Conservation (phyloP, 1,140 invertebrate species). For the Lineus longissimus region DNA sequence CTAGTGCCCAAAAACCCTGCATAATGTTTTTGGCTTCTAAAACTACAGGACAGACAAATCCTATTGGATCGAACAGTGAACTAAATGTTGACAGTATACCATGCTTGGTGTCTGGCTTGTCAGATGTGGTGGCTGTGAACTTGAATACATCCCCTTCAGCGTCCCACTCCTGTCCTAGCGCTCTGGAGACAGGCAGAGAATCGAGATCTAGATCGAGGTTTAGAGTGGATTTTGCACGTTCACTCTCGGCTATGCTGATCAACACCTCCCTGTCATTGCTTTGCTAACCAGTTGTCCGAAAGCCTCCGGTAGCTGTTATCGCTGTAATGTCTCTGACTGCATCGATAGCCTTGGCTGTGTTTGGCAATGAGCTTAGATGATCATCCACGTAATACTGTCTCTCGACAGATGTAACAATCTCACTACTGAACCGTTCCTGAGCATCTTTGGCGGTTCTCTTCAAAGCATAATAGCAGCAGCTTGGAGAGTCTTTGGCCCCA, state of each 20-base stretch:
- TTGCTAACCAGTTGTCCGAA: conserved; percentile 14
- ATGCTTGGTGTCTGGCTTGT: conserved; percentile 19
- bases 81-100: conserved; percentile 25
- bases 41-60: not conserved
- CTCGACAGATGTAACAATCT: not conserved
- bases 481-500: conserved; percentile 22
- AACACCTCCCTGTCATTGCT: conserved; percentile 11
- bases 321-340: not conserved
- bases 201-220: conserved; percentile 3
- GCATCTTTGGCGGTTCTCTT: conserved; percentile 16
- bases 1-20: not conserved
- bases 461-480: conserved; percentile 19
- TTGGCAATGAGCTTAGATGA: conserved; percentile 10
- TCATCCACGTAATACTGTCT: conserved; percentile 25
- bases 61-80: conserved; percentile 18
- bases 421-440: not conserved
- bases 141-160: conserved; percentile 27
- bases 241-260: conserved; percentile 6
- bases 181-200: conserved; percentile 3
- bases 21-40: not conserved
- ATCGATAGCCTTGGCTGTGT: conserved; percentile 7
- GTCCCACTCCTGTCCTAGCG: conserved; percentile 16
- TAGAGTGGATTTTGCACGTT: conserved; percentile 3
- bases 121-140: conserved; percentile 19
- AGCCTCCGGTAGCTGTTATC: conserved; percentile 5